phyloP scores from a whole-genome alignment of 1,140 invertebrate genomes.

The Frieseomelitta varia region DNA sequence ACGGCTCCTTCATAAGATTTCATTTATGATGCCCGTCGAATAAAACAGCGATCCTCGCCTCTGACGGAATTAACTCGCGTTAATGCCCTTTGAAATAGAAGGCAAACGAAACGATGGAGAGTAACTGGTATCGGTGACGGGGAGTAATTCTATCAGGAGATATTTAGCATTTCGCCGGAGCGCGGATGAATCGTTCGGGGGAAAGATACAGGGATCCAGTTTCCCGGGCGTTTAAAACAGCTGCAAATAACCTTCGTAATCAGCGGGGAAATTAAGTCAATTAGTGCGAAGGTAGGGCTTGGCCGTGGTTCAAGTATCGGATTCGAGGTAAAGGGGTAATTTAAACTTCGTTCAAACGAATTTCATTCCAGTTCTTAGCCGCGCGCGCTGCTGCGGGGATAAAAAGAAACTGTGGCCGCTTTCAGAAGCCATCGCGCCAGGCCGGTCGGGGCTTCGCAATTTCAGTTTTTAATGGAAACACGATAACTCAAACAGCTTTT shows the following conservation, averaged over 20 bases:
- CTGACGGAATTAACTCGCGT: neutral
- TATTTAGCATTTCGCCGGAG: slow-evolving; percentile 14
- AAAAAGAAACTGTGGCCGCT: slow-evolving; percentile 42
- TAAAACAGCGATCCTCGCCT: neutral
- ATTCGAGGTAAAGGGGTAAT: slow-evolving; percentile 53
- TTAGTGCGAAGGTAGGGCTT: slow-evolving; percentile 55
- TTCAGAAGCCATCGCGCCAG: neutral
- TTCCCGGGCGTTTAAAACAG: slow-evolving; percentile 39
- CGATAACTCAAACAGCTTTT: slow-evolving; percentile 39
- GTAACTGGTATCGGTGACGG: neutral
- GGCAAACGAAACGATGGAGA: too few species aligned
- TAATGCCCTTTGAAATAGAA: neutral
- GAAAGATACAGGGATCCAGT: slow-evolving; percentile 22
- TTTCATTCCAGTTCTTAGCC: slow-evolving; percentile 33
- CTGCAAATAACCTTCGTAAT: slow-evolving; percentile 61
- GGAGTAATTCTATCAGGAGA: slow-evolving; percentile 29
- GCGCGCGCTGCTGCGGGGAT: slow-evolving; percentile 2
- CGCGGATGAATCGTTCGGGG: slow-evolving; percentile 11
- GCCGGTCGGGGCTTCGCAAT: slow-evolving; percentile 2
- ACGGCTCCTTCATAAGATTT: neutral
- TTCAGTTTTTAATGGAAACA: slow-evolving; percentile 47
- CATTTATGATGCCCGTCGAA: neutral
- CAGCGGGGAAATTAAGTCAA: slow-evolving; percentile 64
- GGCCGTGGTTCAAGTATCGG: slow-evolving; percentile 28
- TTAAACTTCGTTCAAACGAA: slow-evolving; percentile 60